phyloP scores from a whole-genome alignment of 2,797 vertebrate species.

The Brachyrhaphis roseni region DNA sequence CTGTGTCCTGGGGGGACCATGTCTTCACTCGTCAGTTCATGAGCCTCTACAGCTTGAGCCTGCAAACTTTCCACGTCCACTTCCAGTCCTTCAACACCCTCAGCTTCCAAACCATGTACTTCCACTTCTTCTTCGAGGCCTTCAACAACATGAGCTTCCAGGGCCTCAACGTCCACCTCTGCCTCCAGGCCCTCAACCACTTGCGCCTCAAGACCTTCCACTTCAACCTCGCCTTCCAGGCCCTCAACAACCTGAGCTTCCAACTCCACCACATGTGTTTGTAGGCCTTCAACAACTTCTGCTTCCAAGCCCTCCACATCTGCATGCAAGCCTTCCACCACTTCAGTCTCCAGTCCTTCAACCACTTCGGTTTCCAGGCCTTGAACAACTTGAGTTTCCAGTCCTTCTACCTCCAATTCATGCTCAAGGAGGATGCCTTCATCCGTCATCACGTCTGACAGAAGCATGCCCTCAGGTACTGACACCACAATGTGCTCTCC shows the following conservation, averaged over 20 bases:
- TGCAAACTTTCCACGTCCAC: conserved; percentile 77
- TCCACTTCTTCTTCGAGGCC: conserved; percentile 80
- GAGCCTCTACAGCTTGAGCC: conserved; percentile 86
- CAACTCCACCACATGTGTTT: conserved; percentile 76
- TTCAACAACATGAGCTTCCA: conserved; percentile 77
- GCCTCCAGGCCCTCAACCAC: conserved; percentile 76
- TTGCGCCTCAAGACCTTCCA: conserved; percentile 73
- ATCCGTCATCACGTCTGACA: conserved; percentile 95
- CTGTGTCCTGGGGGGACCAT: conserved; percentile 89
- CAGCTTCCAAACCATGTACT: conserved; percentile 73
- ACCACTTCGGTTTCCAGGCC: conserved; percentile 74
- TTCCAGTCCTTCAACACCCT: conserved; percentile 75
- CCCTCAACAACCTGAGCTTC: conserved; percentile 75
- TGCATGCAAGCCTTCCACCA: conserved; percentile 74
- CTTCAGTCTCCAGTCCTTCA: conserved; percentile 73
- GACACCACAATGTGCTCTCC: conserved; percentile 99
- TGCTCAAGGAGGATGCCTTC: conserved; percentile 95
- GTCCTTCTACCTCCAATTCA: conserved; percentile 90
- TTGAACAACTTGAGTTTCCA: conserved; percentile 75
- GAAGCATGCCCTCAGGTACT: conserved; percentile 95
- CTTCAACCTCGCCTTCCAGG: conserved; percentile 76
- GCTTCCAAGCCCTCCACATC: conserved; percentile 76
- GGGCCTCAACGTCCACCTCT: conserved; percentile 73
- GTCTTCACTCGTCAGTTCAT: conserved; percentile 90
- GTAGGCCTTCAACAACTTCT: conserved; percentile 73